phyloP scores from a whole-genome alignment of 2,113 vertebrate species.

The Limnothrissa miodon region DNA sequence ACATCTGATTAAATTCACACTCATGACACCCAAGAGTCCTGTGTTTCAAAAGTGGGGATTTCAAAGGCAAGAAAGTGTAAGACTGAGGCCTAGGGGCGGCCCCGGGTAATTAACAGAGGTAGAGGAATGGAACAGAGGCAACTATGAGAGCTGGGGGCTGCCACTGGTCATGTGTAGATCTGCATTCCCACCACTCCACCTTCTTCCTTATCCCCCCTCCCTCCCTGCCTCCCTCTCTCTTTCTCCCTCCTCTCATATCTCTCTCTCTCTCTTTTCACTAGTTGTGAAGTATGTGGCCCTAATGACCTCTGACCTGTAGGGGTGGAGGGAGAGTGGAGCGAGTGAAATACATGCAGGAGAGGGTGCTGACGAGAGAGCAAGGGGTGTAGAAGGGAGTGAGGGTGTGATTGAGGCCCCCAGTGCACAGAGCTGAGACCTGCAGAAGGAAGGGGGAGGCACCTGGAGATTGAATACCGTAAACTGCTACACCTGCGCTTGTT shows the following conservation, averaged over 20 bases:
- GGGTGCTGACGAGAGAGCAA: neutral
- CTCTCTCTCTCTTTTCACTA: neutral
- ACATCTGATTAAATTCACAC: neutral
- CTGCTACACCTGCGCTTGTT: neutral
- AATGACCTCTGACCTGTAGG: neutral
- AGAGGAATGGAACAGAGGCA: neutral
- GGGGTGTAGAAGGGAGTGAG: neutral
- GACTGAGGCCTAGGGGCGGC: neutral
- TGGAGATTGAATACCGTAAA: neutral
- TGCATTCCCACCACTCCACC: no score
- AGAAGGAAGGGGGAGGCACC: neutral
- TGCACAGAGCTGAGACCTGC: neutral
- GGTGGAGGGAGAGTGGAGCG: neutral
- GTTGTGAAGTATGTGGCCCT: neutral
- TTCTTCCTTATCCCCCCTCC: no score
- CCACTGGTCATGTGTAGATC: neutral
- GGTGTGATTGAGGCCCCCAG: neutral
- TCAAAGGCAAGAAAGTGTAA: neutral
- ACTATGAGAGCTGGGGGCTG: neutral
- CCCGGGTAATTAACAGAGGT: neutral
- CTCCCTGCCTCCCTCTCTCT: no score
- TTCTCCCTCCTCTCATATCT: no score
- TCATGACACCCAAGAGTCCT: neutral
- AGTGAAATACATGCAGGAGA: slow-evolving; percentile 20
- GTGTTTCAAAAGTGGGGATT: neutral